Conservation (phyloP, 2,888 invertebrate species). For the Chrysotoxum bicinctum region DNA sequence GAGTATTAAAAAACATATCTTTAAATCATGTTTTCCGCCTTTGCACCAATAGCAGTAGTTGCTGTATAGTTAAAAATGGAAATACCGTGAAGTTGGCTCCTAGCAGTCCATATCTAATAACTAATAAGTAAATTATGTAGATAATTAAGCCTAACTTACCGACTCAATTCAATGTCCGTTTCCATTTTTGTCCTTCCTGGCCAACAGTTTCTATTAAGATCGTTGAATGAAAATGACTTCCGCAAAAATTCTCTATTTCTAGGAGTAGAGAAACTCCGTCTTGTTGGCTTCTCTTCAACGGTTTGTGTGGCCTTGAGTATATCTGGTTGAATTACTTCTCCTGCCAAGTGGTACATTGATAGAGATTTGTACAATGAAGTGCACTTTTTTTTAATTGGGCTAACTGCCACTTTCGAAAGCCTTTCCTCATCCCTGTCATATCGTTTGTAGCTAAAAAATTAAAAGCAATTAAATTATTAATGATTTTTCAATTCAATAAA, state of each 20-base stretch:
- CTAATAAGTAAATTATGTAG: too few relatives aligned
- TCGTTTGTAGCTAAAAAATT: constrained; percentile 33
- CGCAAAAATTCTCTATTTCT: constrained; percentile 74
- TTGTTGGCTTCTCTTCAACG: constrained; percentile 21
- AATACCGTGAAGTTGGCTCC: too few relatives aligned
- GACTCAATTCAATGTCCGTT: neutral
- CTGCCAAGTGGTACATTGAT: constrained; percentile 52
- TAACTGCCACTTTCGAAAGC: neutral
- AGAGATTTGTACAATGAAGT: constrained; percentile 36
- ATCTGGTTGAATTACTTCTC: constrained; percentile 1
- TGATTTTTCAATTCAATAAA: neutral
- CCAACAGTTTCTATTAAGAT: constrained; percentile 71
- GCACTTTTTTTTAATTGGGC: neutral
- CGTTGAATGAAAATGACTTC: constrained; percentile 78
- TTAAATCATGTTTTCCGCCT: too few relatives aligned
- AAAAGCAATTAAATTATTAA: neutral
- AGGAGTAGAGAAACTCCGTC: constrained; percentile 62
- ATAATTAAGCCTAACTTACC: too few relatives aligned
- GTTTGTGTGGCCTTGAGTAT: constrained; percentile 12
- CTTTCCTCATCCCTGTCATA: constrained; percentile 27
- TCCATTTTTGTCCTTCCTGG: constrained; percentile 2
- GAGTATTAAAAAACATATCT: too few relatives aligned
- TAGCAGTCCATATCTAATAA: too few relatives aligned
- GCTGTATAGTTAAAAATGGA: too few relatives aligned
- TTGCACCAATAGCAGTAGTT: too few relatives aligned